Conservation (phyloP, 1,140 invertebrate genomes). For the Heliconius eleuchia region DNA sequence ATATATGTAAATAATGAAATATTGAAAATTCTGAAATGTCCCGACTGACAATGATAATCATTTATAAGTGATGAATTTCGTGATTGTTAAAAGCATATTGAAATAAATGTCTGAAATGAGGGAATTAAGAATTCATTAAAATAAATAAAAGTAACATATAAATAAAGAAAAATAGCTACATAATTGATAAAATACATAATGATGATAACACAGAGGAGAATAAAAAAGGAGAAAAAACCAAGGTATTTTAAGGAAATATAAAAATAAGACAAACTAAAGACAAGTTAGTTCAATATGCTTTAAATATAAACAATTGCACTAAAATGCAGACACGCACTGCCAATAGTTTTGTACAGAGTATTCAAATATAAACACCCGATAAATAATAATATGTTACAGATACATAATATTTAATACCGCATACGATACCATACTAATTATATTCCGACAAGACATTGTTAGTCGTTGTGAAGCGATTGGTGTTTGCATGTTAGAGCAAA, state of each 20-base stretch:
- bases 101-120: constrained; percentile 60
- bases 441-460: constrained; percentile 78
- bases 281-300: constrained; percentile 78
- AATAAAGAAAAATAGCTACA: neutral
- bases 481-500: constrained; percentile 83
- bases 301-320: constrained; percentile 76
- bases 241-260: constrained; percentile 15
- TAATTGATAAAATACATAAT: constrained; percentile 23
- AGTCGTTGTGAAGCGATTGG: constrained; percentile 82
- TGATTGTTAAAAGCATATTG: constrained; percentile 75
- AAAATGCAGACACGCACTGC: constrained; percentile 82
- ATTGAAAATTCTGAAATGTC: constrained; percentile 67
- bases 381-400: constrained; percentile 78
- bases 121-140: constrained; percentile 26
- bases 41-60: constrained; percentile 53
- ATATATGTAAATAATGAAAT: constrained; percentile 31
- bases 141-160: constrained; percentile 30
- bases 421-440: constrained; percentile 78
- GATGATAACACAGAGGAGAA: constrained; percentile 20
- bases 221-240: constrained; percentile 2
- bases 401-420: constrained; percentile 68
- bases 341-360: constrained; percentile 50
- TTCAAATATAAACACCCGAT: constrained; percentile 50
- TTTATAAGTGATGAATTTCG: constrained; percentile 65
- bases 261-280: constrained; percentile 41